These are phyloP conservation scores for Epizoanthus rinbou DNA, from an alignment of 92 coral and sea anemone genomes.

Conservation along the genomic window DNA sequence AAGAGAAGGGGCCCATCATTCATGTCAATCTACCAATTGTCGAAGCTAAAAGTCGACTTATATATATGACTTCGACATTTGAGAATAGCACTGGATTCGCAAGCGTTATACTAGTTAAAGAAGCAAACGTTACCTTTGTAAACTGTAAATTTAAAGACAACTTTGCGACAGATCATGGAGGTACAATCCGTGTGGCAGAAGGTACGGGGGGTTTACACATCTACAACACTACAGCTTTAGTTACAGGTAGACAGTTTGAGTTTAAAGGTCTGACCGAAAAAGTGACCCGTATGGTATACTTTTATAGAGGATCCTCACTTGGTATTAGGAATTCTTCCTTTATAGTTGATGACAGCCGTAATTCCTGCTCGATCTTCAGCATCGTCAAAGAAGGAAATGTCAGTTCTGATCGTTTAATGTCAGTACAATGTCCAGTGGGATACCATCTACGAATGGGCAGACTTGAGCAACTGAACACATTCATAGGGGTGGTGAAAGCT, in stretches of 20 bases:
- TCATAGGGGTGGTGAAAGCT: neutral
- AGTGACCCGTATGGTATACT: too few species aligned
- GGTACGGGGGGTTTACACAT: constrained; percentile 28
- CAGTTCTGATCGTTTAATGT: constrained; percentile 31
- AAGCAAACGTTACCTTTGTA: constrained; percentile 22
- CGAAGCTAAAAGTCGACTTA: neutral
- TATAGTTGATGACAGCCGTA: neutral
- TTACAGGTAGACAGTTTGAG: too few species aligned
- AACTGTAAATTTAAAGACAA: constrained; percentile 50
- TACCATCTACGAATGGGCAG: constrained; percentile 1
- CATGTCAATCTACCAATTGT: neutral
- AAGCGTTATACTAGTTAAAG: constrained; percentile 32
- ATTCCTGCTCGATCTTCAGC: constrained; percentile 8
- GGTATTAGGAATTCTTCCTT: constrained; percentile 37
- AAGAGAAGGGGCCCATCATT: neutral
- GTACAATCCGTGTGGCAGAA: constrained; percentile 27
- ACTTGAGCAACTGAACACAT: constrained; percentile 4
- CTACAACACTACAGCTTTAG: constrained; percentile 25
- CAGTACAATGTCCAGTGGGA: constrained; percentile 48
- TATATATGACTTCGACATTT: constrained; percentile 22
- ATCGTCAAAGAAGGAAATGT: constrained; percentile 35
- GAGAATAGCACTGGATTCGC: constrained; percentile 38
- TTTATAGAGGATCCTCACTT: neutral
- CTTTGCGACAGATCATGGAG: constrained; percentile 36
- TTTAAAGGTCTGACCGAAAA: too few species aligned